Percentiles rank a stretch among this genome's conserved stretches.
These are phyloP conservation scores for Polydrusus tereticollis DNA, from an alignment of 2,888 invertebrate genomes.

Conservation along the genomic window DNA sequence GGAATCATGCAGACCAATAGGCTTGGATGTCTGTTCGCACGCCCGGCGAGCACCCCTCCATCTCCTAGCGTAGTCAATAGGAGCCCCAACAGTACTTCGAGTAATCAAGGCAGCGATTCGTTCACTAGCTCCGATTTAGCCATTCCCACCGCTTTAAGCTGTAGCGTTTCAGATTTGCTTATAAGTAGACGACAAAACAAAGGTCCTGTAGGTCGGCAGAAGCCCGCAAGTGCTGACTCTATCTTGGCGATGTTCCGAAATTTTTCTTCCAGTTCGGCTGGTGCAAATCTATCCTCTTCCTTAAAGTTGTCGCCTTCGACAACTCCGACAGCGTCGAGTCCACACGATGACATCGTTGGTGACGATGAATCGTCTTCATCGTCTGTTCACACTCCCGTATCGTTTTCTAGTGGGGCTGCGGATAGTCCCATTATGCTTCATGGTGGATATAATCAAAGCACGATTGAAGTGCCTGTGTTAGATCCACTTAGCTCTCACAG, in stretches of 20 bases:
- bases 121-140: conserved; percentile 81
- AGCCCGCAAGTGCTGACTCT: conserved; percentile 84
- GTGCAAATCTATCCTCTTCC: conserved; percentile 73
- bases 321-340: conserved; percentile 81
- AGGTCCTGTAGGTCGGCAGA: conserved; percentile 68
- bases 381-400: conserved; percentile 74
- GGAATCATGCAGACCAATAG: conserved; percentile 65
- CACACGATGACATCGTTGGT: conserved; percentile 79
- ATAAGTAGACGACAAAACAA: conserved; percentile 54
- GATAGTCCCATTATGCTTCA: conserved; percentile 73
- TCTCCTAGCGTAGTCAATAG: conserved; percentile 76
- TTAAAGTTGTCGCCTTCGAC: conserved; percentile 77
- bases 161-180: conserved; percentile 68
- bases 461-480: conserved; percentile 72
- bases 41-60: conserved; percentile 72
- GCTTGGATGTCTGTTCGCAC: conserved; percentile 65
- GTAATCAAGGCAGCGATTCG: conserved; percentile 82
- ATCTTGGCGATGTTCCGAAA: conserved; percentile 84
- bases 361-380: conserved; percentile 81
- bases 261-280: conserved; percentile 75
- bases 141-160: conserved; percentile 73
- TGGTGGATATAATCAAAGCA: conserved; percentile 60
- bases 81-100: conserved; percentile 78
- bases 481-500: conserved; percentile 79
- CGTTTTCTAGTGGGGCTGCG: conserved; percentile 70